Percentiles rank a stretch among this genome's conserved stretches.
Evolutionary conservation across 2,888 invertebrate species (phyloP).

Genomic region (Acanthopleura granulata): DNA sequence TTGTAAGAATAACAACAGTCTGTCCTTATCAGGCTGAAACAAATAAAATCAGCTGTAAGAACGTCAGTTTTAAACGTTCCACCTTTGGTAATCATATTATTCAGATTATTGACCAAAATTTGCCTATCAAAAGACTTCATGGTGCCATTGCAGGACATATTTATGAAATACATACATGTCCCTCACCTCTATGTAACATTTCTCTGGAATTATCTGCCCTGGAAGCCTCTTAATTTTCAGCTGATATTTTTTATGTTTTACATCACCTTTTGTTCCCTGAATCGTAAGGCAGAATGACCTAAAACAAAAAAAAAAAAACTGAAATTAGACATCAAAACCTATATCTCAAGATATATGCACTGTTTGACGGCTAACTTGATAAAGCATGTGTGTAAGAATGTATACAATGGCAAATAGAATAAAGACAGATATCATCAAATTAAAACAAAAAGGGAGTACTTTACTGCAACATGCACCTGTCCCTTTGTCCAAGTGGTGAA

Average conservation of each 20-base stretch:
- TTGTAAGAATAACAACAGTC: conserved; percentile 1
- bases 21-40: conserved; percentile 12
- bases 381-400: no score
- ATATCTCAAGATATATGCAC: no score
- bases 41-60: neutral
- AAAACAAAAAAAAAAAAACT: conserved; percentile 21
- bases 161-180: neutral
- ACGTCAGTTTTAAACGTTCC: neutral
- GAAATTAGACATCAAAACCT: no score
- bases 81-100: neutral
- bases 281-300: conserved; percentile 40
- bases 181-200: conserved; percentile 42
- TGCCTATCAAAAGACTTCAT: neutral
- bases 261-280: conserved; percentile 38
- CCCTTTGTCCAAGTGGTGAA: no score
- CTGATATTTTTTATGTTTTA: conserved; percentile 41
- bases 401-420: no score
- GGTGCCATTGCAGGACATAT: neutral
- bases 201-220: conserved; percentile 39
- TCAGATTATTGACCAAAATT: neutral
- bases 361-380: no score
- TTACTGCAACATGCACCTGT: no score
- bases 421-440: no score
- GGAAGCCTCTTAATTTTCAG: conserved; percentile 42
- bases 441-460: no score